Evolutionary conservation across 2,797 vertebrate genomes (phyloP), one percentile per base, ranked within the genome.

Genomic region (Betta splendens): DNA sequence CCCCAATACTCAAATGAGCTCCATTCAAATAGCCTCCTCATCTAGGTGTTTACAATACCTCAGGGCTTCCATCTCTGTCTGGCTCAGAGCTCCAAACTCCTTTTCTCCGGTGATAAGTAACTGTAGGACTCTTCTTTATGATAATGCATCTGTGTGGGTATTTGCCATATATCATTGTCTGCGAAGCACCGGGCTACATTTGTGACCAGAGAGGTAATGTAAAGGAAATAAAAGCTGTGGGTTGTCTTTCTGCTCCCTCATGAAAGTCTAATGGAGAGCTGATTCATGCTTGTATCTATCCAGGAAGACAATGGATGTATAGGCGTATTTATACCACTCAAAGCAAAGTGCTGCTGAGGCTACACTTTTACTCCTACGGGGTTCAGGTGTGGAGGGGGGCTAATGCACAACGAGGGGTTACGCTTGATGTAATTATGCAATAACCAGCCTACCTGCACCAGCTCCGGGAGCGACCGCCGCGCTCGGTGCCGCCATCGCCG

Each of bases 211-310:
- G 73, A 71, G 72, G 47, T 73, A 75, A 81, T 72, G 75, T 64
- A 81, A 76, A 89, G 73, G 67, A 78, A 76, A 78, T 72, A 69
- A 78, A 84, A 85, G 72, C 71, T 58, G 78, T 75, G 77, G 74
- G 73, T 65, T 79, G 83, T 81, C 80, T 69, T 80, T 70, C 55
- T 68, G 81, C 72, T 79, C 81, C 67, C 77, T 85, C 70, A 79
- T 86, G 85, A 79, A 88, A 86, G 81, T 82, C 77, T 85, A 87
- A 88, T 84, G 77, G 63, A 64, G 66, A 63, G 80, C 80, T 85
- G 88, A 90, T 86, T 86, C 85, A 91, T 79, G 69, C 74, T 54
- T 22, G 58, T 7, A 61, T 74, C 79, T 55, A 55, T 50, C 60
- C 32, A 38, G 78, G 77, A 72, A 84, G 84, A 86, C 87, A 84